Evolutionary conservation across 2,113 vertebrate species (phyloP).

Genomic region (Cichladusa arquata): DNA sequence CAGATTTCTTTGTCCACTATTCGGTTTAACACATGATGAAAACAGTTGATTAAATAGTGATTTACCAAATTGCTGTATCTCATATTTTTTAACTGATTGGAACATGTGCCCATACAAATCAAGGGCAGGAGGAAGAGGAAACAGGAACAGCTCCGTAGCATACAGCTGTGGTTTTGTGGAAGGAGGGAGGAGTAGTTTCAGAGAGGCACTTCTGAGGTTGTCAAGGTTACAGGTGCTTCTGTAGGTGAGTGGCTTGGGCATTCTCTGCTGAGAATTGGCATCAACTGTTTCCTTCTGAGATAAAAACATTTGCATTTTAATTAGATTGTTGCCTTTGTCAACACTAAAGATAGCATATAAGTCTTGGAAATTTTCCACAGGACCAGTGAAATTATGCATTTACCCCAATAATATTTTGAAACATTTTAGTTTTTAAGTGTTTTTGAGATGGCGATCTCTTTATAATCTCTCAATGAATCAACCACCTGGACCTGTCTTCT

Average conservation of each 20-base stretch:
- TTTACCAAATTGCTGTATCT: background rate
- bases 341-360: background rate
- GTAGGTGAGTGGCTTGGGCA: background rate
- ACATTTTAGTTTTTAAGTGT: background rate
- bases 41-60: background rate
- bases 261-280: background rate
- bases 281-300: background rate
- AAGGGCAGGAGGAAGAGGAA: background rate
- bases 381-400: background rate
- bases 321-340: conserved; percentile 11
- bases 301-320: conserved; percentile 34
- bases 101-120: background rate
- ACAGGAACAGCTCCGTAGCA: background rate
- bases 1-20: background rate
- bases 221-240: conserved; percentile 14
- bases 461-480: background rate
- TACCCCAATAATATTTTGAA: background rate
- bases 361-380: background rate
- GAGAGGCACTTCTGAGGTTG: background rate
- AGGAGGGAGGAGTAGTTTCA: background rate
- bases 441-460: background rate
- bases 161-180: background rate
- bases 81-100: background rate
- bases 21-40: background rate
- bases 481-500: background rate